Evolutionary conservation across 2,113 vertebrate genomes (phyloP), one percentile per base, ranked within the genome.

Genomic region (Manacus vitellinus): DNA sequence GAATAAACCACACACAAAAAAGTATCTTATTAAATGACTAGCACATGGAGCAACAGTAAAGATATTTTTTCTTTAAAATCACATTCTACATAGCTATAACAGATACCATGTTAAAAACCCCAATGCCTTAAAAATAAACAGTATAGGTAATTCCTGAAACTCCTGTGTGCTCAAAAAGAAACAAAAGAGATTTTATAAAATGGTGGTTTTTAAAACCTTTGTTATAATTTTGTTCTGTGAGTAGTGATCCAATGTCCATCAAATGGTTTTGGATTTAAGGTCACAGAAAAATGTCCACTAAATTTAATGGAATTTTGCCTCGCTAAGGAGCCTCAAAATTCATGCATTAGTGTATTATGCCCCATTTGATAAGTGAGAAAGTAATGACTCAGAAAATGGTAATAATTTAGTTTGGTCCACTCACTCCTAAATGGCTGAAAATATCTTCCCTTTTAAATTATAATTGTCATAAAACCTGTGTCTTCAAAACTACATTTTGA

Each of bases 351-450:
- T 43, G 23, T 49, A 76, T 44, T 79, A 90, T 76, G 73, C 77
- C 73, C 44, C 87, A 85, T 85, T 95, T 81, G 77, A 54, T 79
- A 89, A 89, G 49, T 65, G 74, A 91, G 80, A 85, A 85, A 79
- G 77, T 61, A 97, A 92, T 86, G 85, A 89, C 62, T 81, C 58
- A 92, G 84, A 95, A 96, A 92, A 94, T 54, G 21, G 44, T 56
- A 85, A 87, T 91, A 79, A 94, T 88, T 94, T 88, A 76, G n/a
- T 94, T 95, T 89, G 61, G 44, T 65, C 89, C 87, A 33, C 58
- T 91, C 81, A 33, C 31, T 95, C 24, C 80, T 81, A 89, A 92
- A 80, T 68, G 54, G 43, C 31, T 61, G 31, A 75, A 91, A 95
- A 56, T 61, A 63, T 35, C 70, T 85, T 75, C 39, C 35, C 20